These are phyloP conservation scores for Spea bombifrons DNA, from an alignment of 2,113 vertebrate genomes.

Conservation along the genomic window DNA sequence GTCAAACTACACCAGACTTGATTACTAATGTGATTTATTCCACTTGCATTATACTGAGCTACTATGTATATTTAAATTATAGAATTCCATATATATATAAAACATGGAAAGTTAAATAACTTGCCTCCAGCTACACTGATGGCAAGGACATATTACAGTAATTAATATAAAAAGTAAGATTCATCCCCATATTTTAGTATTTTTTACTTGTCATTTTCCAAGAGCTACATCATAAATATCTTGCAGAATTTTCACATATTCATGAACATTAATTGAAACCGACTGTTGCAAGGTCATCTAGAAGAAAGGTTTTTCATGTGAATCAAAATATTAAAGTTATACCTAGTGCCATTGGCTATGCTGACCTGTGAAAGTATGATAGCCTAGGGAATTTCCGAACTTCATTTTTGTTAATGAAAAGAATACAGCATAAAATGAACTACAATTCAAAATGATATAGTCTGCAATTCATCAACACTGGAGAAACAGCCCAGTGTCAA, in stretches of 20 bases:
- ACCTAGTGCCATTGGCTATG: slow-evolving; percentile 1
- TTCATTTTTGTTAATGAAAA: not conserved
- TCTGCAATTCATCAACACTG: not conserved
- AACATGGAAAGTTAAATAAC: slow-evolving; percentile 9
- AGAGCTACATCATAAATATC: slow-evolving; percentile 11
- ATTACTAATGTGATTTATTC: not conserved
- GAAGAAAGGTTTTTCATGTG: not conserved
- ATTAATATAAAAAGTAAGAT: slow-evolving; percentile 13
- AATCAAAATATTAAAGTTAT: slow-evolving; percentile 2
- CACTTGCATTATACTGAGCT: not conserved
- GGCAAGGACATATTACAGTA: slow-evolving; percentile 30
- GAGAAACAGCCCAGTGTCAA: not conserved
- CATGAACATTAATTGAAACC: not conserved
- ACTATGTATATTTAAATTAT: not conserved
- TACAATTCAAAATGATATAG: not conserved
- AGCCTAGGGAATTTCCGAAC: not conserved
- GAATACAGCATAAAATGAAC: not conserved
- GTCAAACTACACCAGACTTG: not conserved
- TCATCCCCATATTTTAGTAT: slow-evolving; percentile 3
- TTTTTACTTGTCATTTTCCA: slow-evolving; percentile 13
- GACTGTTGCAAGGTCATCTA: slow-evolving; percentile 2
- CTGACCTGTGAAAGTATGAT: slow-evolving; percentile 4
- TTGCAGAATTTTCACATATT: slow-evolving; percentile 5
- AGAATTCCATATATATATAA: not conserved
- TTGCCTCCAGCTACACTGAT: slow-evolving; percentile 21